Evolutionary conservation across 2,888 invertebrate species (phyloP).

Genomic region (Dolomedes plantarius): DNA sequence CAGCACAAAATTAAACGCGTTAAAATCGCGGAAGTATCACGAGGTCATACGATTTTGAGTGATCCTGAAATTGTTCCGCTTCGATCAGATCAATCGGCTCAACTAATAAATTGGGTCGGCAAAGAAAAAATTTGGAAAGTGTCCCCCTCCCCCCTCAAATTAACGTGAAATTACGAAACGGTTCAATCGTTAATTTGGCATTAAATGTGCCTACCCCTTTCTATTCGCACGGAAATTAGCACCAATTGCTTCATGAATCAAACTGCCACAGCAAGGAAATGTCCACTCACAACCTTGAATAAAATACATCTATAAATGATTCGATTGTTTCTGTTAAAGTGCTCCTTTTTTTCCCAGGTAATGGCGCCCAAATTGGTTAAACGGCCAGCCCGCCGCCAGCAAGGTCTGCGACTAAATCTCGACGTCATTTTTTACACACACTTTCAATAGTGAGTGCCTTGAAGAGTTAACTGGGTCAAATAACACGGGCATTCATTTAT

Average conservation of each 20-base stretch:
- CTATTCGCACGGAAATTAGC: conserved; percentile 27
- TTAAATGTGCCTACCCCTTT: conserved; percentile 26
- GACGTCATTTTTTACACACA: conserved; percentile 22
- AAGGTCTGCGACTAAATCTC: conserved; percentile 55
- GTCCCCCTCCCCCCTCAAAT: too few relatives aligned
- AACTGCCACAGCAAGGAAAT: conserved; percentile 28
- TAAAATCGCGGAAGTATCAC: neutral
- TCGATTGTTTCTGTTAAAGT: conserved; percentile 58
- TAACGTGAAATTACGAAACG: conserved; percentile 33
- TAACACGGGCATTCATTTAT: neutral
- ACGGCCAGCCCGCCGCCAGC: conserved; percentile 24
- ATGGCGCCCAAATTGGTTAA: conserved; percentile 61
- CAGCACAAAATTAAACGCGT: too few relatives aligned
- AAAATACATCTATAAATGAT: conserved; percentile 55
- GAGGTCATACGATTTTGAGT: neutral
- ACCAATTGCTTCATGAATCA: conserved; percentile 44
- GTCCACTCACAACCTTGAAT: conserved; percentile 50
- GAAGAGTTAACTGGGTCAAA: conserved; percentile 59
- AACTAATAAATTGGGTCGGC: conserved; percentile 11
- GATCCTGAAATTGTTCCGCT: neutral
- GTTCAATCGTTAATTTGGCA: conserved; percentile 34
- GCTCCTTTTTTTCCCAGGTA: conserved; percentile 31
- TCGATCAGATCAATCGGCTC: neutral
- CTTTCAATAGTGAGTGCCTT: conserved; percentile 50
- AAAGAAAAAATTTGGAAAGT: neutral